phyloP scores from a whole-genome alignment of 2,113 vertebrate species.

The Petrocephalus zakoni region DNA sequence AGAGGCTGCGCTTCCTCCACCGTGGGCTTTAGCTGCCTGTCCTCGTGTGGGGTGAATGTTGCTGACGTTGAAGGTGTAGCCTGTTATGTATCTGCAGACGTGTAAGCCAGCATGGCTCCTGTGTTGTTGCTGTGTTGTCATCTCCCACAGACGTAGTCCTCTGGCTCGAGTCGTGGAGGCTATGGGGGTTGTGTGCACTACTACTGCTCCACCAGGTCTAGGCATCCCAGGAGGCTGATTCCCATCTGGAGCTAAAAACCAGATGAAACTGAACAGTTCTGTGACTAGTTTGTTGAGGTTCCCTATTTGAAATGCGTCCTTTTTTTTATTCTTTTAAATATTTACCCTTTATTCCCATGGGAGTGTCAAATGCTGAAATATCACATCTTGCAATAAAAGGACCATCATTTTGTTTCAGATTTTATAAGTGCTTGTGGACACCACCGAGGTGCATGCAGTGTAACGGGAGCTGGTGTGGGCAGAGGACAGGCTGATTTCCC shows the following conservation, averaged over 20 bases:
- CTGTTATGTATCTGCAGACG: background rate
- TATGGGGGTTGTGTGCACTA: background rate
- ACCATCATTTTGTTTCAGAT: background rate
- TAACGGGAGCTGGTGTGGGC: background rate
- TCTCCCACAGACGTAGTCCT: constrained; percentile 15
- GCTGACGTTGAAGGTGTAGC: constrained; percentile 15
- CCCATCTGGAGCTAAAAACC: constrained; percentile 6
- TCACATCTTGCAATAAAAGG: constrained; percentile 12
- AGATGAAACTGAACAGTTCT: constrained; percentile 5
- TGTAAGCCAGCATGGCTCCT: constrained; percentile 7
- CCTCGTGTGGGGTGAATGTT: constrained; percentile 10
- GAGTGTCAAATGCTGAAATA: background rate
- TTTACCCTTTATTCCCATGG: background rate
- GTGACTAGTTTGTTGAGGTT: constrained; percentile 1
- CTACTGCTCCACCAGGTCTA: constrained; percentile 15
- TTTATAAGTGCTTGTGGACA: background rate
- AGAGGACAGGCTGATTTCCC: background rate
- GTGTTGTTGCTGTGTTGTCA: constrained; percentile 44
- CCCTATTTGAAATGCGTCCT: background rate
- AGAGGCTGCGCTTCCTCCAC: constrained; percentile 42
- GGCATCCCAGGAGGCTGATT: background rate
- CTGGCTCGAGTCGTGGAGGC: constrained; percentile 1
- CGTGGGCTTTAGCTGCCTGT: constrained; percentile 7
- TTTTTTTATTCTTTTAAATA: background rate
- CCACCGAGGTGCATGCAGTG: background rate